Percentiles rank a stretch among this genome's conserved stretches.
Evolutionary conservation across 2,888 invertebrate genomes (phyloP).

Genomic region (Dusona sp.): DNA sequence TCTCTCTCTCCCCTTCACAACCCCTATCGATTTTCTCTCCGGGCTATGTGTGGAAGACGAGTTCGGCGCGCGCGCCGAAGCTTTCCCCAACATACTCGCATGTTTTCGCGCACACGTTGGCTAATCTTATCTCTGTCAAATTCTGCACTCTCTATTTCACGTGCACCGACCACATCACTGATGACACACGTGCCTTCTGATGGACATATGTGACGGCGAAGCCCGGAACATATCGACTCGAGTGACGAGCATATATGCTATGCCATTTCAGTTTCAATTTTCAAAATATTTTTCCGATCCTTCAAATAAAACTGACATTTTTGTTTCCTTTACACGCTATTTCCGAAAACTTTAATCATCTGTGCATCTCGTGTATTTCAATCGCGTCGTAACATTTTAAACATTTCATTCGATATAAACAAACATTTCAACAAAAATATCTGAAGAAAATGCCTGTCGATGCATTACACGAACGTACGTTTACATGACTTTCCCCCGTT

Average conservation of each 20-base stretch:
- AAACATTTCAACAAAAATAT: no score
- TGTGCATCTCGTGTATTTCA: not conserved
- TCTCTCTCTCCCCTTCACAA: constrained; percentile 40
- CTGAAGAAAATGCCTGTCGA: no score
- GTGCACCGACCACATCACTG: constrained; percentile 44
- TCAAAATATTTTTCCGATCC: not conserved
- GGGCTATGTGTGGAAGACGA: constrained; percentile 47
- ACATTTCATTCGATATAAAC: not conserved
- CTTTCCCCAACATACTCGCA: constrained; percentile 15
- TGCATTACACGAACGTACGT: no score
- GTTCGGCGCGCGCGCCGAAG: constrained; percentile 45
- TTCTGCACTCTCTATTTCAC: constrained; percentile 37
- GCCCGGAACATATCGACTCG: constrained; percentile 19
- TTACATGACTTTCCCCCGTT: no score
- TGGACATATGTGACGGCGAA: constrained; percentile 13
- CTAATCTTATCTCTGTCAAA: constrained; percentile 50
- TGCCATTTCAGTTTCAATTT: not conserved
- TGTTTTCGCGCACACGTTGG: constrained; percentile 42
- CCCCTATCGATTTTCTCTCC: constrained; percentile 62
- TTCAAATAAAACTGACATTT: not conserved
- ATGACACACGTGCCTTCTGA: constrained; percentile 27
- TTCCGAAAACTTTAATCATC: not conserved
- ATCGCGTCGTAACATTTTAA: not conserved
- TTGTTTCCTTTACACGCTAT: not conserved
- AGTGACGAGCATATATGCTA: not conserved